Base-by-base conservation (phyloP, 2,888 invertebrate species). In the Endomychus coccineus region DNA sequence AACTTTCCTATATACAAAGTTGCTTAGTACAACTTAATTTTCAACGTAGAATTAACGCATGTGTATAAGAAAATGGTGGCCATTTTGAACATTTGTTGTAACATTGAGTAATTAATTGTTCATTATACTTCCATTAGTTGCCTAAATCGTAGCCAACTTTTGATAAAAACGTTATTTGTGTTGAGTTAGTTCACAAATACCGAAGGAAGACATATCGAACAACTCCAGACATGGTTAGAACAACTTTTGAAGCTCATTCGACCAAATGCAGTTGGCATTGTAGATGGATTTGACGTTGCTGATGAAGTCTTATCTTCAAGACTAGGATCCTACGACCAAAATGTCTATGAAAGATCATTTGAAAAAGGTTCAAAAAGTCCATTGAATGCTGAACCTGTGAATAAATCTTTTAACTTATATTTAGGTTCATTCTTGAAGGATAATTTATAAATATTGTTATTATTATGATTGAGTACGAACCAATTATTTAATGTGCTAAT, bases 251-350 rank as follows among this genome's bases (percentile, higher is more conserved):
- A 69, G 1, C 71, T 73, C 16, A 68, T 96, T 25, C 76, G 95
- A 27, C 88, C 88, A 3, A 83, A 95, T 63, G 91, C 90, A 0
- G 83, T 96, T 1, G 83, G 85, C 0, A 71, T 96, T 12, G 92
- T 94, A 1, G 96, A 96, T 68, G 78, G 87, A 7, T 96, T 94
- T 59, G 94, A 92, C 58, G 76, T 87, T 22, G 71, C 77, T 9
- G 90, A 90, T 58, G 80, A 80, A 59, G 75, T 85, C 30, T 65
- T 90, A 1, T 73, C 75, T 35, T 88, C 87, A 0, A 75, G 83
- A 0, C 64, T 89, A 19, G 89, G 90, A 7, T 74, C 83, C 5
- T 87, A 80, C 60, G 89, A 90, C 64, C 89, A 89, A 0, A 79
- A 83, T 48, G 86, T 87, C 12, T 90, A 90, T 64, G 80, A 87